Conservation (phyloP, 2,797 vertebrate genomes). For the Gorsachius magnificus region DNA sequence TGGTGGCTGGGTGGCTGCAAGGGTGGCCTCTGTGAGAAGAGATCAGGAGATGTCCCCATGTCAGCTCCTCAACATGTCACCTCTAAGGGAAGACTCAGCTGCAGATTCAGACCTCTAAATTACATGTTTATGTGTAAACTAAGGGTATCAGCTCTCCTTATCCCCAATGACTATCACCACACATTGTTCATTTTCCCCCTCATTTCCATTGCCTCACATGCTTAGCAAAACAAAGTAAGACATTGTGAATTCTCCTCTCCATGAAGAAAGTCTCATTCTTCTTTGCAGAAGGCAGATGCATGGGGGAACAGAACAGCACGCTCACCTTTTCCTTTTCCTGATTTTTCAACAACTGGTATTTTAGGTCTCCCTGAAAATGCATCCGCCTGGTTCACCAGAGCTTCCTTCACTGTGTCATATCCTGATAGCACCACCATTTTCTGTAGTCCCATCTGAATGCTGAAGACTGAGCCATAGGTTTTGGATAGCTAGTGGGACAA, state of each 20-base stretch:
- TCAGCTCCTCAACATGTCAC: background rate
- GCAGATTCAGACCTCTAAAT: background rate
- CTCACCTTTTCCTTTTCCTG: conserved; percentile 42
- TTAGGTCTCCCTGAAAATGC: conserved; percentile 48
- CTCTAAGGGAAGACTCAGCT: background rate
- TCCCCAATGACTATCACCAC: background rate
- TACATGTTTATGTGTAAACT: background rate
- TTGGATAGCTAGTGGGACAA: conserved; percentile 38
- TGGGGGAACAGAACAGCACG: background rate
- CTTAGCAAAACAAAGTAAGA: background rate
- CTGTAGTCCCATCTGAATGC: conserved; percentile 39
- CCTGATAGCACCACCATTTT: conserved; percentile 64
- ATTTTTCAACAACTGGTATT: conserved; percentile 17
- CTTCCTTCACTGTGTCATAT: conserved; percentile 67
- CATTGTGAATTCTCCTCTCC: background rate
- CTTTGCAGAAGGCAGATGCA: background rate
- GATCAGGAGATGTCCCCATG: background rate
- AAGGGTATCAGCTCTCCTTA: background rate
- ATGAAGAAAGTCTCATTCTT: background rate
- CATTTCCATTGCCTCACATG: background rate
- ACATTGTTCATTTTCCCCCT: background rate
- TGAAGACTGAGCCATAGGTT: conserved; percentile 62
- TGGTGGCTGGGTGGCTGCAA: background rate
- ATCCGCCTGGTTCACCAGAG: conserved; percentile 58
- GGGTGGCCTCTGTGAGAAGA: background rate